Percentiles rank a stretch among this genome's conserved stretches.
Evolutionary conservation across 2,888 invertebrate genomes (phyloP).

Genomic region (Chymomyza procnemis): DNA sequence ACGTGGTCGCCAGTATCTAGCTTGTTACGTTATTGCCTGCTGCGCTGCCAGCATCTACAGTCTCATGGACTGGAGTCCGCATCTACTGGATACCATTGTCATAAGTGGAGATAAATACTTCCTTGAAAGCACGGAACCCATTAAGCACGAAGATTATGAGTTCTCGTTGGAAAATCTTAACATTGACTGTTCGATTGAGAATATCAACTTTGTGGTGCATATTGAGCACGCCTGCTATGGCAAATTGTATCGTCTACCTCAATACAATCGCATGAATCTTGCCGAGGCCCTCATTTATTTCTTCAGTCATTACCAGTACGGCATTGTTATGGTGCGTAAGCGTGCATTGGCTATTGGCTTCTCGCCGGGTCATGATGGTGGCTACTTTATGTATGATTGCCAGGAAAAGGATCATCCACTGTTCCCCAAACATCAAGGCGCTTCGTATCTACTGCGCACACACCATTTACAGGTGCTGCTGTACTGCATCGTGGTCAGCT

Average conservation of each 20-base stretch:
- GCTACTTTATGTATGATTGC: constrained; percentile 85
- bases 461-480: constrained; percentile 82
- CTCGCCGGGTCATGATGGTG: constrained; percentile 74
- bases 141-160: constrained; percentile 81
- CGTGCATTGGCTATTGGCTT: constrained; percentile 81
- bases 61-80: constrained; percentile 82
- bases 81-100: constrained; percentile 83
- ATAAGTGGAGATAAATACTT: constrained; percentile 82
- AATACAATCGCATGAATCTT: constrained; percentile 81
- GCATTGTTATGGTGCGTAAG: constrained; percentile 80
- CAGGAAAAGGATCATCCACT: constrained; percentile 82
- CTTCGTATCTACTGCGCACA: constrained; percentile 82
- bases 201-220: constrained; percentile 81
- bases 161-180: constrained; percentile 81
- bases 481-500: constrained; percentile 82
- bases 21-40: constrained; percentile 81
- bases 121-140: constrained; percentile 79
- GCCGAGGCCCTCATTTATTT: constrained; percentile 83
- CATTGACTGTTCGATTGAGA: constrained; percentile 80
- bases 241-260: constrained; percentile 80
- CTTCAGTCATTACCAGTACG: constrained; percentile 80
- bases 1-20: constrained; percentile 83
- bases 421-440: constrained; percentile 81
- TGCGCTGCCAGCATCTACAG: constrained; percentile 82
- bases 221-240: constrained; percentile 82